Percentiles rank a stretch among this genome's conserved stretches.
Conservation (phyloP, 1,140 invertebrate species). For the Eupristina koningsbergeri region DNA sequence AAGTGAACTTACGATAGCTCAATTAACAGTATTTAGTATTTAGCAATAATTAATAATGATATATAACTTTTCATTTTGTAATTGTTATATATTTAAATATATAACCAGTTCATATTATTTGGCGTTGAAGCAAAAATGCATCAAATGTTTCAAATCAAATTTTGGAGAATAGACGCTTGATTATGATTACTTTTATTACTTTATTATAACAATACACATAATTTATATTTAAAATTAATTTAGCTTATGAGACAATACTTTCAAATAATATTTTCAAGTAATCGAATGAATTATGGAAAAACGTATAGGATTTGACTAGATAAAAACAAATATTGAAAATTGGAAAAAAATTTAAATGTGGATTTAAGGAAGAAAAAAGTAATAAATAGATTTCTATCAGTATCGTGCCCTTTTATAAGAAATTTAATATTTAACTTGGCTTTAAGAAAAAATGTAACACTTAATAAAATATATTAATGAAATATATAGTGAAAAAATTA, state of each 20-base stretch:
- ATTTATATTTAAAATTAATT: neutral
- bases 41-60: conserved; percentile 39
- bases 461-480: no score
- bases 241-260: no score
- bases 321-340: no score
- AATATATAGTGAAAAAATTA: no score
- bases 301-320: no score
- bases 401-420: no score
- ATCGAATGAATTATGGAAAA: no score
- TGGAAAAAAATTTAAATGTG: neutral
- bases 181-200: conserved; percentile 21
- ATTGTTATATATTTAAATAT: neutral
- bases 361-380: no score
- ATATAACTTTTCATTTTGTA: conserved; percentile 15
- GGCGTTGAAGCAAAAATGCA: neutral
- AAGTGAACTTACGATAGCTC: conserved; percentile 38
- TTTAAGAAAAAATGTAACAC: no score
- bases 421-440: no score
- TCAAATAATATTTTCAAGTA: no score
- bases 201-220: neutral
- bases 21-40: conserved; percentile 38
- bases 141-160: neutral
- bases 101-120: neutral
- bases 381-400: no score
- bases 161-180: conserved; percentile 30